Percentiles rank a stretch among this genome's conserved stretches.
Conservation (phyloP, 64 coral and sea anemone species). For the Porites australiensis region DNA sequence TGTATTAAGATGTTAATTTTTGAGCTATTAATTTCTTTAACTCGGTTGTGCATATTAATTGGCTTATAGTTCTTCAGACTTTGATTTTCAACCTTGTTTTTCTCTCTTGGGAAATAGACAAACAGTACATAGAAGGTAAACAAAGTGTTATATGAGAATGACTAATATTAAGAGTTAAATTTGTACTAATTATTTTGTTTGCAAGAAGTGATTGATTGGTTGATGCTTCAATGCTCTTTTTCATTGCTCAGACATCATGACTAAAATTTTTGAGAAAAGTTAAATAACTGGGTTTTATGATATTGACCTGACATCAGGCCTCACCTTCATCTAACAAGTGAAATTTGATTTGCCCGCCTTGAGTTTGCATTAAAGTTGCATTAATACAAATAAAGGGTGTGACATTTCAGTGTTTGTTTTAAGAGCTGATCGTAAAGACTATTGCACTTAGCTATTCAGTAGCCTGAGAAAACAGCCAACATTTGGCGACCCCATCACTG, state of each 20-base stretch:
- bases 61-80: not conserved
- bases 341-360: slow-evolving; percentile 1
- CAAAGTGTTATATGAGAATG: not conserved
- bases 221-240: not conserved
- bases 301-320: not conserved
- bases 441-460: not conserved
- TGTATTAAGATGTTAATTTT: not conserved
- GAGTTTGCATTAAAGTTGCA: slow-evolving; percentile 5
- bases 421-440: not conserved
- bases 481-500: no score
- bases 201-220: not conserved
- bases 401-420: not conserved
- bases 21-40: not conserved
- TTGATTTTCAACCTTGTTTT: not conserved
- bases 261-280: not conserved
- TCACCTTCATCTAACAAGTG: not conserved
- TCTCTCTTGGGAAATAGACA: not conserved
- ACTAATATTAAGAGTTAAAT: not conserved
- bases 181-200: not conserved
- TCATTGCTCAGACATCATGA: not conserved
- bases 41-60: not conserved
- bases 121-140: not conserved
- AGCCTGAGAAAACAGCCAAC: no score
- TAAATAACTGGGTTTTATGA: not conserved
- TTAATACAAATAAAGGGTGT: not conserved